Conservation (phyloP, 2,113 vertebrate species). For the Chaenogobius annularis region DNA sequence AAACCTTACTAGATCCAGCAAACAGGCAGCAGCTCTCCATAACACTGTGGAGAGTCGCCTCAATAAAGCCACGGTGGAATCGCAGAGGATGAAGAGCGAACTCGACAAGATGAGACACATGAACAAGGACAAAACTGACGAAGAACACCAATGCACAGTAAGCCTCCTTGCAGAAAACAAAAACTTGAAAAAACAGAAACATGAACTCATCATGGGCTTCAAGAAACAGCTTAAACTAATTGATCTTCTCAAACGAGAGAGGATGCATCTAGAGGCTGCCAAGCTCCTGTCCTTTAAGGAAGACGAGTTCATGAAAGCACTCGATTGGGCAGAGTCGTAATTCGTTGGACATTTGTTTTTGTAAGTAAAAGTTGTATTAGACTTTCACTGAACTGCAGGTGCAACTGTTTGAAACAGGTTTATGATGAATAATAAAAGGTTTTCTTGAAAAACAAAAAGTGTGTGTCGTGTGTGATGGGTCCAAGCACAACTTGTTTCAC, state of each 20-base stretch:
- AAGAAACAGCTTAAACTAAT: slow-evolving; percentile 96
- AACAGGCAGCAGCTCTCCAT: slow-evolving; percentile 81
- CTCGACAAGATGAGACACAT: slow-evolving; percentile 85
- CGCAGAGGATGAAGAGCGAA: slow-evolving; percentile 82
- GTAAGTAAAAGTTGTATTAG: background rate
- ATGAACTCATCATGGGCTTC: slow-evolving; percentile 87
- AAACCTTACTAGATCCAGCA: slow-evolving; percentile 79
- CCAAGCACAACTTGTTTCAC: background rate
- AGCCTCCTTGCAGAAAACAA: slow-evolving; percentile 87
- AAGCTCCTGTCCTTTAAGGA: slow-evolving; percentile 95
- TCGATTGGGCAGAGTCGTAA: slow-evolving; percentile 86
- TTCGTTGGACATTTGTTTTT: background rate
- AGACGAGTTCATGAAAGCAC: slow-evolving; percentile 93
- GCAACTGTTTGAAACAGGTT: background rate
- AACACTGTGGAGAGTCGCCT: slow-evolving; percentile 84
- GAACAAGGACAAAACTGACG: slow-evolving; percentile 83
- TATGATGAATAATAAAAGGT: background rate
- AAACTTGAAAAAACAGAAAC: slow-evolving; percentile 91
- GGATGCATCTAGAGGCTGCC: slow-evolving; percentile 97
- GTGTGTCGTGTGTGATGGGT: too few relatives aligned
- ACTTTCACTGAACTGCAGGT: background rate
- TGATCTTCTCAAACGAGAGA: slow-evolving; percentile 93
- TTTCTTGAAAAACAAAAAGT: background rate
- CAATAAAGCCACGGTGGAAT: slow-evolving; percentile 91
- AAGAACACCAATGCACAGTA: slow-evolving; percentile 87